Percentiles rank a stretch among this genome's conserved stretches.
Conservation (phyloP, 2,797 vertebrate genomes). For the Poeciliopsis presidionis region DNA sequence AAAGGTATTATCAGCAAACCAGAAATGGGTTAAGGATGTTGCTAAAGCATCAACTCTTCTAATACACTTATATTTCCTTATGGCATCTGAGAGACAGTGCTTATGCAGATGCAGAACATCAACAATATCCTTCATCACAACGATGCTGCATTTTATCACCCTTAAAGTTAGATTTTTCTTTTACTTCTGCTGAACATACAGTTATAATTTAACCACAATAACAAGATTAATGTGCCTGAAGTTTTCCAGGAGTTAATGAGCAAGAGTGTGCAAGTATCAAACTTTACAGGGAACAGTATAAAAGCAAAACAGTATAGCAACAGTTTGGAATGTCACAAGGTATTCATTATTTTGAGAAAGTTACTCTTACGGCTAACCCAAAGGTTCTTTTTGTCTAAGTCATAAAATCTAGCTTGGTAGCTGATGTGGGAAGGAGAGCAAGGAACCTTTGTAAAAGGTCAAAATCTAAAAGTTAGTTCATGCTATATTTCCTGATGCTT, state of each 20-base stretch:
- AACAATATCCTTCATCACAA: neutral
- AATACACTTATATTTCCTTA: neutral
- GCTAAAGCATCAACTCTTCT: neutral
- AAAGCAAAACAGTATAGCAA: neutral
- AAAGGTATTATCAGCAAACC: neutral
- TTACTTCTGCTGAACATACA: neutral
- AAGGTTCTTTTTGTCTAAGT: neutral
- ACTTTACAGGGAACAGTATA: neutral
- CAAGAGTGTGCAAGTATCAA: neutral
- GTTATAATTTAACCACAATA: neutral
- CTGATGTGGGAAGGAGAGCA: neutral
- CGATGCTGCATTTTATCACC: neutral
- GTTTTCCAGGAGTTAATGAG: neutral
- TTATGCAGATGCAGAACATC: neutral
- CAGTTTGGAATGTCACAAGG: neutral
- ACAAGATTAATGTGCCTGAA: neutral
- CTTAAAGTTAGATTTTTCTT: neutral
- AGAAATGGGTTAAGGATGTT: neutral
- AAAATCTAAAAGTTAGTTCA: neutral
- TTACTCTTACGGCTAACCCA: neutral
- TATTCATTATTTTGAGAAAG: slow-evolving; percentile 4
- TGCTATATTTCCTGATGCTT: neutral
- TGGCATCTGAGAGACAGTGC: neutral
- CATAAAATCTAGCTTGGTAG: neutral
- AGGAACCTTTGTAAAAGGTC: neutral